These are phyloP conservation scores for Patiria miniata DNA, from an alignment of 35 echinoderm and acorn worm genomes.

Conservation along the genomic window DNA sequence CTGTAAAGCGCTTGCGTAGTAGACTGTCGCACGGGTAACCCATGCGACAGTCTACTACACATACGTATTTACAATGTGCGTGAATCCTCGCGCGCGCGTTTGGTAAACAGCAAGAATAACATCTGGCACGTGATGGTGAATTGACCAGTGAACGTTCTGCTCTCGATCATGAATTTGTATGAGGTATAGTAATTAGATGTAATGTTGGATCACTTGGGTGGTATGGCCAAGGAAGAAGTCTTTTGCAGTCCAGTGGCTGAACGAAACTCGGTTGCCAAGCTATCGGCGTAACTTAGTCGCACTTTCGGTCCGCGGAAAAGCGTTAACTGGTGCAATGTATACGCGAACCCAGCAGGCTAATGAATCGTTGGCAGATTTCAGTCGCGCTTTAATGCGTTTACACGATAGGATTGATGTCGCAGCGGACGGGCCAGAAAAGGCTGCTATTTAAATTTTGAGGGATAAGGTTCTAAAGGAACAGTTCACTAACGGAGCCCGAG, in stretches of 20 bases:
- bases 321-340: background rate
- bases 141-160: no score
- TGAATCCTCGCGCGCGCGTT: no score
- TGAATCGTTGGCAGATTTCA: background rate
- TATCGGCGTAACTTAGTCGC: no score
- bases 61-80: no score
- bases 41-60: no score
- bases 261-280: no score
- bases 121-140: no score
- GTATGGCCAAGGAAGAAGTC: background rate
- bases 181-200: no score
- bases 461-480: constrained; percentile 17
- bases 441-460: background rate
- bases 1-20: no score
- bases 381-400: background rate
- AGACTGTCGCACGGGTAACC: no score
- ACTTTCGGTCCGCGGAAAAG: background rate
- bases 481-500: constrained; percentile 5
- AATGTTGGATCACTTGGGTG: constrained; percentile 7
- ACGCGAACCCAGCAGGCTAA: background rate
- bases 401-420: background rate
- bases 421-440: background rate
- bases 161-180: no score
- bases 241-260: background rate
- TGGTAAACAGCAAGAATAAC: no score